Evolutionary conservation across 2,113 vertebrate genomes (phyloP), one percentile per base, ranked within the genome.

Genomic region (Hemiprocne comata): DNA sequence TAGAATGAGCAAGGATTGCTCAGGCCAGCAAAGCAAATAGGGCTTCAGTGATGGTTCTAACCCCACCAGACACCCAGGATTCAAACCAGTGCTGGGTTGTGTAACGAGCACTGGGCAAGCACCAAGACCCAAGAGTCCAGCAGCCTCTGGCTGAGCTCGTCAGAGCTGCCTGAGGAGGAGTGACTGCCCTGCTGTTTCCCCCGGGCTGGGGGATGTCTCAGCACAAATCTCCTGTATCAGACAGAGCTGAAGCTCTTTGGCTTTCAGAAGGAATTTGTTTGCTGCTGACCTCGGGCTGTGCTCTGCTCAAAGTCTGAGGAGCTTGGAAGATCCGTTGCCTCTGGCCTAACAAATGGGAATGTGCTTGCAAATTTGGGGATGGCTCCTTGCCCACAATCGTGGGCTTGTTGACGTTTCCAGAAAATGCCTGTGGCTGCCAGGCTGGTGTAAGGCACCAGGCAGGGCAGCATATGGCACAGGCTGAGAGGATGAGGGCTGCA

Each of bases 1-100:
- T 55, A 10, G 58, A 62, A 14, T 2, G 31, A n/a, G 20, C 8
- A 25, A 38, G 64, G 67, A 26, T 29, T 66, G 5, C 21, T 6
- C 17, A 16, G 40, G 33, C 10, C 11, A 29, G 82, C 44, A 36
- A 23, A 67, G 69, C 53, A 21, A 13, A 17, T 4, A 2, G 53
- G 75, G 79, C 54, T 76, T 19, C 53, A 16, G 57, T 0, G 2
- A 9, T 11, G 25, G 57, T 36, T 62, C 15, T 0, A 19, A 13
- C 34, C 31, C 57, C 33, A 25, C 0, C 6, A 6, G 20, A 26
- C 9, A 26, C 2, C 1, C 3, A 1, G 50, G 53, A 36, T 29
- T 11, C 23, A 55, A 81, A 36, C 1, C 53, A 28, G 53, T 2
- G 33, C 70, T 29, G 72, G 46, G 2, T 8, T 36, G 69, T 29